Evolutionary conservation across 2,888 invertebrate species (phyloP), one percentile per base, ranked within the genome.

Genomic region (Drosophila paucipuncta): DNA sequence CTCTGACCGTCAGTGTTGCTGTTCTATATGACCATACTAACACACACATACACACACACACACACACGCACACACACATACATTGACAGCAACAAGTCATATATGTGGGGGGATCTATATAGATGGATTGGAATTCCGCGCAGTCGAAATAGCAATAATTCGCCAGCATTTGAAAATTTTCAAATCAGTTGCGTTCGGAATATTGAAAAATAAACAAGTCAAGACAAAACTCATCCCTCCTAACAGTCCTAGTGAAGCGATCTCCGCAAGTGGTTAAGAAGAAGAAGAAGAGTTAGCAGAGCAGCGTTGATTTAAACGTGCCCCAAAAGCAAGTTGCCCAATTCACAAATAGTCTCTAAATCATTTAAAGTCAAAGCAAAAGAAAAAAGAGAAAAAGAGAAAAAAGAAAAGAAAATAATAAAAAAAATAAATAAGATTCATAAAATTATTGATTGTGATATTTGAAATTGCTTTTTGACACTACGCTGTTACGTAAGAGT

Each of bases 141-240:
- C 88, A 82, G 88, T 62, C 84, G 89, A 83, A 89, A 89, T 73
- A 80, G 90, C 91, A 91, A 90, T 91, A 91, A 91, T 91, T 91
- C 79, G 91, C 89, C 85, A 92, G 90, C 80, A 83, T 85, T 89
- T 89, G 80, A 85, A 92, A 91, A 81, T 81, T 86, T 91, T 91
- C 49, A 91, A 88, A 91, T 92, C 92, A 93, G 93, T 93, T 93
- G 93, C 93, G 93, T 93, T 93, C 93, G 93, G 93, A 93, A 93
- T 93, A 92, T 93, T 93, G 93, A 92, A 92, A 93, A 92, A 92
- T 92, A 91, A 92, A 93, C 93, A 80, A 86, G 81, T 89, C 85
- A 78, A 82, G 73, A 79, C 70, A 76, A 91, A 91, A 77, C 80
- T 80, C 68, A 82, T 76, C 82, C 88, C 85, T 83, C 71, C 82